phyloP scores from a whole-genome alignment of 2,797 vertebrate genomes.

The Odontamblyopus rebecca region DNA sequence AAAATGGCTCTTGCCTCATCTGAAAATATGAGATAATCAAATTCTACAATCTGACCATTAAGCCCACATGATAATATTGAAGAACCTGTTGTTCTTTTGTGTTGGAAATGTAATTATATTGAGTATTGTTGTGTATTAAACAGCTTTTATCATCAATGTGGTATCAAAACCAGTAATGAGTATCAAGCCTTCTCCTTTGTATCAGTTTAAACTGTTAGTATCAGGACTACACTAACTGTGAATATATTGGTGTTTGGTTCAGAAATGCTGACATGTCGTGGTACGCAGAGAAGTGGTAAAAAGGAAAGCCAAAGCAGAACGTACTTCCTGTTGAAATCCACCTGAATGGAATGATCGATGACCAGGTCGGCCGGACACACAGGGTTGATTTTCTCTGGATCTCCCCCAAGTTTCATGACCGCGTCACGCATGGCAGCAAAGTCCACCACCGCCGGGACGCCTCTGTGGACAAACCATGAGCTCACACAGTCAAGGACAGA shows the following conservation, averaged over 20 bases:
- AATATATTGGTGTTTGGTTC: not conserved
- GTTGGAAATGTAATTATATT: too few relatives aligned
- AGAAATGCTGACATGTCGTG: not conserved
- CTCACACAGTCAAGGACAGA: not conserved
- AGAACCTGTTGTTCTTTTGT: too few relatives aligned
- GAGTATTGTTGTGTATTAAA: too few relatives aligned
- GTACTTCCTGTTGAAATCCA: constrained; percentile 95
- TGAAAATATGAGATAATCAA: too few relatives aligned
- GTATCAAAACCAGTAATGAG: too few relatives aligned
- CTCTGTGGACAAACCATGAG: constrained; percentile 69
- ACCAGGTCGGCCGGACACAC: constrained; percentile 94
- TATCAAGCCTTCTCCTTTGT: too few relatives aligned
- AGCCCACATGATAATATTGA: too few relatives aligned
- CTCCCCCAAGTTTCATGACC: constrained; percentile 87
- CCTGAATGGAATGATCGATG: constrained; percentile 98
- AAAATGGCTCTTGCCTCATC: too few relatives aligned
- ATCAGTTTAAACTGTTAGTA: too few relatives aligned
- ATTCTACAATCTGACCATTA: too few relatives aligned
- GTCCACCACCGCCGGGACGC: constrained; percentile 96
- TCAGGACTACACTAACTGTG: too few relatives aligned
- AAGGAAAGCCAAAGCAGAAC: constrained; percentile 23
- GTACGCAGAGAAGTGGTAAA: not conserved
- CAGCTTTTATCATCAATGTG: too few relatives aligned
- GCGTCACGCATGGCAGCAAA: constrained; percentile 98
- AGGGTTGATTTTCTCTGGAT: constrained; percentile 96